Base-by-base conservation (phyloP, 30 jellyfish, hydroid and myxozoan genomes). In the Turritopsis rubra region DNA sequence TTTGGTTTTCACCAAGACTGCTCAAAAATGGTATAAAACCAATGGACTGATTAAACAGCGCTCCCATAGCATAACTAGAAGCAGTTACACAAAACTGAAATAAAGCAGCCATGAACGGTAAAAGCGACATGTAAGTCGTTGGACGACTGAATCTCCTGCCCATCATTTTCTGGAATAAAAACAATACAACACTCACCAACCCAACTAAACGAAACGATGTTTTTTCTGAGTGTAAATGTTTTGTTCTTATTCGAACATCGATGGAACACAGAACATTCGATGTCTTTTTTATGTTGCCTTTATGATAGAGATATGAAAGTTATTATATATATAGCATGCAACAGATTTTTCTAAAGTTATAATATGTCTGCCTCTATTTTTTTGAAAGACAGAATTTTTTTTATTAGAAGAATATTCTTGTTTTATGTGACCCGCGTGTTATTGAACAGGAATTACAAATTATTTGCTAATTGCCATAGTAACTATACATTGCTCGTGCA, bases 21-120 rank as follows among this genome's bases (percentile, higher is more conserved):
- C 86, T 82, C 25, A 85, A 86, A 1, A 24, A 82, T 65, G 75
- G 70, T 9, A 82, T 24, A 52, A 65, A 82, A 3, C 72, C 81
- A 27, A 23, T 17, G 1, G 82, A 25, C 5, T n/a, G 71, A 25
- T 82, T 82, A 71, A 66, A 21, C 29, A 82, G 31, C n/a, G 72
- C 29, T 5, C 75, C 72, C 4, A 82, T 21, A 29, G 72, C 83
- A 53, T 82, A 82, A 72, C 88, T 82, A 16, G 81, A 74, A 24
- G 65, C 82, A 74, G 82, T 41, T 13, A 29, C 65, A 23, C 54
- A 26, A 1, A 74, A 74, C 60, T 23, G 65, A 74, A 74, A 26
- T 26, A 74, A 23, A 29, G 65, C 82, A 29, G 82, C 82, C 53
- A 29, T n/a, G 65, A 74, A 26, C 7, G 82, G 82, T 74, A 74